Percentiles rank a stretch among this genome's conserved stretches.
phyloP scores from a whole-genome alignment of 1,140 invertebrate species.

The Dinothrombium tinctorium region DNA sequence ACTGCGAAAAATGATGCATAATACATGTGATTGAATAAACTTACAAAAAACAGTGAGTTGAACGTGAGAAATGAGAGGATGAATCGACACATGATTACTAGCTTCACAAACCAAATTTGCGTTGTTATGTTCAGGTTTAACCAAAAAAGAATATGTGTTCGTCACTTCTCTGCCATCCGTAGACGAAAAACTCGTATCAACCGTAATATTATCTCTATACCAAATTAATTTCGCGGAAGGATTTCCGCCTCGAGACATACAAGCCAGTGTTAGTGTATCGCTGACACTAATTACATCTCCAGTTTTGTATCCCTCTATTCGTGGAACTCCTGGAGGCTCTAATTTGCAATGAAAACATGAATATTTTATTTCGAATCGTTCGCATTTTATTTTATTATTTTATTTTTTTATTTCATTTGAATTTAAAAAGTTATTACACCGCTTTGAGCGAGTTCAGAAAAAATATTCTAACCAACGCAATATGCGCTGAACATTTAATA shows the following conservation, averaged over 20 bases:
- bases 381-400: too few relatives aligned
- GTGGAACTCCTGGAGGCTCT: conserved; percentile 74
- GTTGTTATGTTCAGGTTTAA: conserved; percentile 66
- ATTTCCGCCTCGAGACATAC: conserved; percentile 74
- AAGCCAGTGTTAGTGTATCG: conserved; percentile 62
- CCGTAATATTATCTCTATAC: conserved; percentile 51
- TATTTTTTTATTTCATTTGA: too few relatives aligned
- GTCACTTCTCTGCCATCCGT: conserved; percentile 43
- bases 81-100: conserved; percentile 24
- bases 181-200: conserved; percentile 34
- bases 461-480: too few relatives aligned
- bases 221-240: conserved; percentile 77
- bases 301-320: conserved; percentile 71
- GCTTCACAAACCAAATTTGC: conserved; percentile 76
- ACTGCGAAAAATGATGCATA: too few relatives aligned
- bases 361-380: too few relatives aligned
- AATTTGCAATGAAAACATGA: not conserved
- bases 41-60: conserved; percentile 74
- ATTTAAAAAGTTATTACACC: too few relatives aligned
- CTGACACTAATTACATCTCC: conserved; percentile 55
- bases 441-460: too few relatives aligned
- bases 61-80: conserved; percentile 46
- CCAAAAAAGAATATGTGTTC: conserved; percentile 59
- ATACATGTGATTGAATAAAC: conserved; percentile 23
- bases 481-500: too few relatives aligned